phyloP scores from a whole-genome alignment of 2,797 vertebrate species.

The Enteromius argenteus region DNA sequence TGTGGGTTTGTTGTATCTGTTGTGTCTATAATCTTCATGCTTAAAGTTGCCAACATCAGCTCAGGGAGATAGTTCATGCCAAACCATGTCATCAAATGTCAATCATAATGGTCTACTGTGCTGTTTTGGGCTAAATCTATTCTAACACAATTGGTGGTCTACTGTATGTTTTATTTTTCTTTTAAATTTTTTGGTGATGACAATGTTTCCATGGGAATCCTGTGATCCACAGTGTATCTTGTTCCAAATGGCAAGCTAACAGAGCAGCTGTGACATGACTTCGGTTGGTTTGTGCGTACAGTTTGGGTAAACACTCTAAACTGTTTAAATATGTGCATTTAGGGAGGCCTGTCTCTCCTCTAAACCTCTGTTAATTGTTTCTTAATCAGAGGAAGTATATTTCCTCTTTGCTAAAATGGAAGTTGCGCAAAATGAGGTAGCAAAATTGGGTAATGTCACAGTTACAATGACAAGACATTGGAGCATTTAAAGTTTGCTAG shows the following conservation, averaged over 20 bases:
- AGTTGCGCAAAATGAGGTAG: background rate
- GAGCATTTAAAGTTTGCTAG: background rate
- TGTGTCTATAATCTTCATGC: conserved; percentile 44
- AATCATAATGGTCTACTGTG: conserved; percentile 54
- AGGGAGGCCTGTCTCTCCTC: background rate
- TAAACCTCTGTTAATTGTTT: conserved; percentile 31
- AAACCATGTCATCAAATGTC: too few species aligned
- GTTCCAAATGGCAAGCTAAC: conserved; percentile 60
- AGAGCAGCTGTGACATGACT: conserved; percentile 48
- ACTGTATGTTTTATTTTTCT: conserved; percentile 44
- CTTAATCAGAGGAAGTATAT: conserved; percentile 10
- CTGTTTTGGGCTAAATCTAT: background rate
- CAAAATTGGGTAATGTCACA: background rate
- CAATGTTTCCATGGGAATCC: conserved; percentile 73
- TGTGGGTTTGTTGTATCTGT: conserved; percentile 33
- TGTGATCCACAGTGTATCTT: conserved; percentile 65
- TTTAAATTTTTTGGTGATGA: conserved; percentile 60
- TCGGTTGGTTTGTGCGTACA: conserved; percentile 50
- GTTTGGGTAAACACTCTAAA: conserved; percentile 16
- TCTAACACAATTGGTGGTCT: conserved; percentile 31
- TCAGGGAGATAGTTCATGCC: too few species aligned
- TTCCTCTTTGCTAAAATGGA: conserved; percentile 53
- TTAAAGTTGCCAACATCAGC: conserved; percentile 57
- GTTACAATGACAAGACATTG: background rate
- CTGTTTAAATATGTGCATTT: conserved; percentile 27